Evolutionary conservation across 1,140 invertebrate genomes (phyloP), one percentile per base, ranked within the genome.

Genomic region (Papilio glaucus): DNA sequence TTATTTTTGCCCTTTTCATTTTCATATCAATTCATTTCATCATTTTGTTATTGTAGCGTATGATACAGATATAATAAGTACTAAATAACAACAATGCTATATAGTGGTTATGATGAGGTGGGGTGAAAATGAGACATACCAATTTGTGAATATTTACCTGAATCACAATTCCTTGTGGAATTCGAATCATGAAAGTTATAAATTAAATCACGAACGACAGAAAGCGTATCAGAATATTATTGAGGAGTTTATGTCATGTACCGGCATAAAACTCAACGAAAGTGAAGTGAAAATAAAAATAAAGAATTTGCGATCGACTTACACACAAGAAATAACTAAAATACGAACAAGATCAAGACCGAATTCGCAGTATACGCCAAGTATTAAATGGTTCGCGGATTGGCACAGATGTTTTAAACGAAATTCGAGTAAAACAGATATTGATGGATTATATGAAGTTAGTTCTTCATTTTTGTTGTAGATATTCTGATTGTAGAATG

Each of bases 91-190:
- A 57, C 60, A 15, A 42, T 61, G 53, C 33, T 60, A 39, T 21
- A 45, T 38, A 67, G 53, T 12, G 12, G 5, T 39, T 45, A 76
- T 57, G 12, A 90, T 89, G 88, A 78, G 81, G 70, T 91, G 86
- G 85, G 81, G 84, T 75, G 86, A 88, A 77, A 76, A 74, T 8
- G 84, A 85, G 71, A 90, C 89, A 33, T 80, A 80, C 53, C 79
- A 84, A 75, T 94, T 94, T 72, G 91, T 93, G 0, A 89, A 92
- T 85, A 73, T 90, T 73, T 94, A 93, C 77, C 77, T 91, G 37
- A 83, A 73, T 39, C 80, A 91, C 71, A 86, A 92, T 76, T 82
- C 77, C 45, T 78, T 94, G 26, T 94, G 93, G 92, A 91, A 94
- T 76, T 77, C 83, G 5, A 75, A 85, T 61, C 82, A 90, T 45